Conservation (phyloP, 2,888 invertebrate species). For the Platycheirus rosarum region DNA sequence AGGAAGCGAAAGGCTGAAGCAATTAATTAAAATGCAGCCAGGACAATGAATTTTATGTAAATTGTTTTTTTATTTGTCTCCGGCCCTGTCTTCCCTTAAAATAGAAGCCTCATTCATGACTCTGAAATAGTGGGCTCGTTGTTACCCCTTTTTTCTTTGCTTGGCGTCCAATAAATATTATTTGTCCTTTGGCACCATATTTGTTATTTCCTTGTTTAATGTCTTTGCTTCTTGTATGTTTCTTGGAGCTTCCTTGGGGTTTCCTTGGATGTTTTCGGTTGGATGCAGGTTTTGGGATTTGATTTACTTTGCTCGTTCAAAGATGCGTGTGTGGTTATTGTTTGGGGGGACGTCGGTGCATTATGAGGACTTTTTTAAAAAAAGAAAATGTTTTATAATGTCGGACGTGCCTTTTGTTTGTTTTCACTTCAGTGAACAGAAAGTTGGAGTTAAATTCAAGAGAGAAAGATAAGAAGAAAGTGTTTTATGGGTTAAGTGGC, state of each 20-base stretch:
- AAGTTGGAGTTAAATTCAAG: neutral
- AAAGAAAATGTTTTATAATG: slow-evolving; percentile 21
- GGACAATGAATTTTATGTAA: slow-evolving; percentile 51
- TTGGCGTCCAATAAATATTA: slow-evolving; percentile 73
- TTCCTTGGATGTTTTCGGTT: slow-evolving; percentile 54
- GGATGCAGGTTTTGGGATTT: slow-evolving; percentile 61
- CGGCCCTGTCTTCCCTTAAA: slow-evolving; percentile 3
- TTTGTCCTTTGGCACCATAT: slow-evolving; percentile 55
- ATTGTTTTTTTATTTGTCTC: neutral
- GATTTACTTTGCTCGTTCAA: slow-evolving; percentile 58
- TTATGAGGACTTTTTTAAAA: slow-evolving; percentile 4
- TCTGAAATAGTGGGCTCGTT: slow-evolving; percentile 3
- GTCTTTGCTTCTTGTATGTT: slow-evolving; percentile 47
- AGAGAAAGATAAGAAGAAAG: neutral
- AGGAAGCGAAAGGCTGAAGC: slow-evolving; percentile 53
- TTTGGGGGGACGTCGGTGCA: slow-evolving; percentile 11
- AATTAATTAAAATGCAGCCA: slow-evolving; percentile 68
- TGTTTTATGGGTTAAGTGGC: too few species aligned
- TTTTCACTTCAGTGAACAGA: slow-evolving; percentile 45
- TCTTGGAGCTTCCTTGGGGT: neutral
- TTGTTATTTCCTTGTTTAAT: slow-evolving; percentile 66
- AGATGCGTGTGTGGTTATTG: slow-evolving; percentile 51
- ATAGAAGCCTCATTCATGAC: neutral
- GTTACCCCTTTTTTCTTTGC: slow-evolving; percentile 28
- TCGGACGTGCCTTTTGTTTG: slow-evolving; percentile 49